Base-by-base conservation (phyloP, 2,888 invertebrate species). In the Azorinus chamasolen region DNA sequence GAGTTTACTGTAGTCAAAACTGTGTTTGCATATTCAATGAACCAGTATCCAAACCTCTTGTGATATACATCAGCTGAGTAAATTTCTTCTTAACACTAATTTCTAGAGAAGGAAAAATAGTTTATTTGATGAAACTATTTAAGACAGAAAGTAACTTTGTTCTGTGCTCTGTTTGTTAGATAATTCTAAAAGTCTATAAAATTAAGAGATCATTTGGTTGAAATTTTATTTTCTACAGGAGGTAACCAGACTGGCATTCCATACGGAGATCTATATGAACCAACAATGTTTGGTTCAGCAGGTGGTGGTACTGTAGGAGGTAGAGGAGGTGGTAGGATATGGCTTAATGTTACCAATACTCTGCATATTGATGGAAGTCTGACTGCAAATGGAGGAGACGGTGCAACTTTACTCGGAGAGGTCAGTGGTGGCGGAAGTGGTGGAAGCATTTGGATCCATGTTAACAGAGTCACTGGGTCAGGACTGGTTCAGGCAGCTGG, bases 401-500 rank as follows among this genome's bases (percentile, higher is more conserved):
- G 86, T 14, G 3, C 25, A 10, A 78, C 65, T 8, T 46, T 78
- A 6, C 46, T 66, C 0, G 72, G 63, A n/a, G 46, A 66, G 10
- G 63, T 57, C n/a, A 75, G 83, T 45, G 89, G 89, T 14, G 89
- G 89, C 8, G 89, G 88, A 1, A 88, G 88, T 61, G 89, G 88
- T 6, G 89, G 89, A 1, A 87, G 87, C 59, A 83, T 89, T 12
- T 87, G 87, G 86, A 74, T 89, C 12, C 83, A 87, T 63, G 72
- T 73, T 41, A 25, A 84, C 64, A 75, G 69, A 8, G 81, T 88
- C 16, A 85, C 86, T 22, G 86, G 84, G 16, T 87, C 81, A 70
- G 87, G 87, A 25, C 69, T 48, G 39, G 71, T 87, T 10, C 73
- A 83, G 14, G 72, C 83, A 8, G 70, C 32, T 32, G 87, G 86